phyloP scores from a whole-genome alignment of 1,140 invertebrate genomes.

The Mercenaria mercenaria region DNA sequence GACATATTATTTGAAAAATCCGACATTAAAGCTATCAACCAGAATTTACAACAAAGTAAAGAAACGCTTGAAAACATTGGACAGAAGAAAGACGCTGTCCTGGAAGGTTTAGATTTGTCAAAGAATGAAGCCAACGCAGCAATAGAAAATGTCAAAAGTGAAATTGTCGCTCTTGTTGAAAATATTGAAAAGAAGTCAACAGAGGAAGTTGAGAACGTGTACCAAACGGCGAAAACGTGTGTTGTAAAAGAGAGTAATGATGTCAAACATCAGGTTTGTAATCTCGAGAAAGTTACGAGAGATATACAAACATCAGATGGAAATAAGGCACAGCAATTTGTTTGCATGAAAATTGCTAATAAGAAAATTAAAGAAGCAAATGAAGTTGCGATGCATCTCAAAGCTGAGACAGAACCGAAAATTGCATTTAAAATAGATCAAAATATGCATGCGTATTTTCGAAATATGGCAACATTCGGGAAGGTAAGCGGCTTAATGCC shows the following conservation, averaged over 20 bases:
- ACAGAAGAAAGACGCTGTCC: not conserved
- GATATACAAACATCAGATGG: not conserved
- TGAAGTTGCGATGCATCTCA: not conserved
- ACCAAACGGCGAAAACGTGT: not conserved
- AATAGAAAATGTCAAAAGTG: not conserved
- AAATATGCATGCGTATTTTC: not conserved
- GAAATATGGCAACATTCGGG: not conserved
- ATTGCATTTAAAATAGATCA: not conserved
- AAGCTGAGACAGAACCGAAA: not conserved
- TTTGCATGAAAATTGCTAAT: not conserved
- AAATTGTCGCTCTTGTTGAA: not conserved
- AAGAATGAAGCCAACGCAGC: not conserved
- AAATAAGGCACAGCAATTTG: constrained; percentile 19
- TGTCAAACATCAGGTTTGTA: not conserved
- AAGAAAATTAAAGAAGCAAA: not conserved
- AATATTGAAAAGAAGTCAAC: not conserved
- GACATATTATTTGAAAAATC: not conserved
- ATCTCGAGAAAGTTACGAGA: not conserved
- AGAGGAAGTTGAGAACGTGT: not conserved
- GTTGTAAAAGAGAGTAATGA: not conserved
- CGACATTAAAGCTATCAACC: not conserved
- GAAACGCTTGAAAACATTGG: not conserved
- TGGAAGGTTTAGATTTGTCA: not conserved
- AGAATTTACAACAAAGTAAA: not conserved
- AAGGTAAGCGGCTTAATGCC: not conserved